Percentiles rank a stretch among this genome's conserved stretches.
Evolutionary conservation across 2,797 vertebrate species (phyloP).

Genomic region (Menidia menidia): DNA sequence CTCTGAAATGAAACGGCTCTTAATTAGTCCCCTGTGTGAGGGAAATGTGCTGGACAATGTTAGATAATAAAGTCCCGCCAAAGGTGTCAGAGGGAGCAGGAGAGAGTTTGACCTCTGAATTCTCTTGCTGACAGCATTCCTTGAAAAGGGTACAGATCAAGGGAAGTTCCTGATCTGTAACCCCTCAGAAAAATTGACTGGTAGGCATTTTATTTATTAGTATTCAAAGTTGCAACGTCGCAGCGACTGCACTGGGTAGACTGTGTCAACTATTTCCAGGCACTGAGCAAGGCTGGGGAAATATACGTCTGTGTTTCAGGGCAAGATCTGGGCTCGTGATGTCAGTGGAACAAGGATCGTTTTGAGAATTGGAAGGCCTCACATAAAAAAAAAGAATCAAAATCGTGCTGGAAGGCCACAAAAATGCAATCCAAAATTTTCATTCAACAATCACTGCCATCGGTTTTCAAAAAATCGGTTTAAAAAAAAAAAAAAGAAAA

Average conservation of each 20-base stretch:
- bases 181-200: conserved; percentile 13
- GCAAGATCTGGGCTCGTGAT: not conserved
- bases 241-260: conserved; percentile 30
- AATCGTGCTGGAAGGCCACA: not conserved
- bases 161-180: conserved; percentile 8
- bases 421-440: not conserved
- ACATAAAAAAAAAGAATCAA: not conserved
- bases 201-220: conserved; percentile 13
- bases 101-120: conserved; percentile 35
- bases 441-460: not conserved
- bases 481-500: no score
- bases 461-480: not conserved
- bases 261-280: conserved; percentile 38
- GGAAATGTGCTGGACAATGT: conserved; percentile 4
- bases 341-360: not conserved
- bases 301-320: no score
- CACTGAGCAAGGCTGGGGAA: not conserved
- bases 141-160: conserved; percentile 16
- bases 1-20: conserved; percentile 14
- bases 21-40: conserved; percentile 37
- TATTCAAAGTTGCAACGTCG: conserved; percentile 21
- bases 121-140: conserved; percentile 8
- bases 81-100: conserved; percentile 6
- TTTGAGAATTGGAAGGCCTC: not conserved
- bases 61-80: conserved; percentile 20